Base-by-base conservation (phyloP, 2,888 invertebrate species). In the Napeogenes inachia region DNA sequence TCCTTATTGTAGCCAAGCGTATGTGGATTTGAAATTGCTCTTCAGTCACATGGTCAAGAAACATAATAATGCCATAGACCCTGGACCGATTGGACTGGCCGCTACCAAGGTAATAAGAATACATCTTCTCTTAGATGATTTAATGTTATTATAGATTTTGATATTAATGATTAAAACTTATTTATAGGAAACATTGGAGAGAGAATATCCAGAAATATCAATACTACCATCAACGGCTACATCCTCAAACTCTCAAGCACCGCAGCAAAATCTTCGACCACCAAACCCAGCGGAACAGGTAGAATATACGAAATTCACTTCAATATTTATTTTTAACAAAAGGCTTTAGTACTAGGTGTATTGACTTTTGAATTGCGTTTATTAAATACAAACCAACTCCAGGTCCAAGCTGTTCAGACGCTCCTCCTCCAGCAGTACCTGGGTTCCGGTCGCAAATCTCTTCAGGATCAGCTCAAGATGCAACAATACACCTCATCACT, bases 151-250 rank as follows among this genome's bases (percentile, higher is more conserved):
- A 42, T 3, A 42, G 10, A 42, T 42, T 2, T 10, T 42, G 42
- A 42, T 10, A 6, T 6, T 68, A 53, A 60, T 63, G 45, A n/a
- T 5, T 42, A 12, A 45, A 60, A 59, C 65, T 71, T 66, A 69
- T 67, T 77, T 76, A 69, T 79, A 91, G 91, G 91, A 91, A 80
- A 91, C 91, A 21, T 79, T 91, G 70, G 91, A 91, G 73, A 77
- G 91, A 69, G 91, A 91, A 73, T 91, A 91, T 74, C 91, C 91
- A 47, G 91, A 91, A 70, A 91, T 91, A 65, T 91, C 91, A 21
- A 91, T 91, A 68, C 75, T 91, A 50, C 91, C 91, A 0, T 91
- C 91, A 2, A 91, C 91, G n/a, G 91, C 91, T 0, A 84, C 91
- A 0, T 85, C 89, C 4, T 81, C 88, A 0, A 83, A 81, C 12